Evolutionary conservation across 2,113 vertebrate species (phyloP).

Genomic region (Sebastes fasciatus): DNA sequence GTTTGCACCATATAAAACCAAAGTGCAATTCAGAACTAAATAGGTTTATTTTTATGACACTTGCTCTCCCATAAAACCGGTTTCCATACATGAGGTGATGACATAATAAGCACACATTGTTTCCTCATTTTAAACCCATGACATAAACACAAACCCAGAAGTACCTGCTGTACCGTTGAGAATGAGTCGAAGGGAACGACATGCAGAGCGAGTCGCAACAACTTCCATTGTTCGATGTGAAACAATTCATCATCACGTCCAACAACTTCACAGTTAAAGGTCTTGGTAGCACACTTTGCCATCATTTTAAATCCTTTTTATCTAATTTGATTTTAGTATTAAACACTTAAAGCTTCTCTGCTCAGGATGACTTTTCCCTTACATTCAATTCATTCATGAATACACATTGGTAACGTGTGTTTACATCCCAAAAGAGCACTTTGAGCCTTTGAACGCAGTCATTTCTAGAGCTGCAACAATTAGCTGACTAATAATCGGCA

Average conservation of each 20-base stretch:
- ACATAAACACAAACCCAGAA: background rate
- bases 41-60: background rate
- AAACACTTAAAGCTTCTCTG: no score
- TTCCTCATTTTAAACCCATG: background rate
- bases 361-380: background rate
- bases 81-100: background rate
- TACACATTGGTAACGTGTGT: background rate
- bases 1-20: background rate
- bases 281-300: background rate
- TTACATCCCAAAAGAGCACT: conserved; percentile 13
- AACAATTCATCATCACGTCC: background rate
- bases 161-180: no score
- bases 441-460: background rate
- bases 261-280: conserved; percentile 27
- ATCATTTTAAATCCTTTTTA: background rate
- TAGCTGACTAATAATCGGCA: no score
- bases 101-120: background rate
- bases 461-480: background rate
- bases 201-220: background rate
- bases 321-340: background rate
- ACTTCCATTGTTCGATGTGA: background rate
- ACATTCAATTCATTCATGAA: background rate
- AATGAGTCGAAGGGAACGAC: background rate
- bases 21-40: background rate
- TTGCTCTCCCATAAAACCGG: background rate